Base-by-base conservation (phyloP, 1,140 invertebrate genomes). In the Bombus affinis region DNA sequence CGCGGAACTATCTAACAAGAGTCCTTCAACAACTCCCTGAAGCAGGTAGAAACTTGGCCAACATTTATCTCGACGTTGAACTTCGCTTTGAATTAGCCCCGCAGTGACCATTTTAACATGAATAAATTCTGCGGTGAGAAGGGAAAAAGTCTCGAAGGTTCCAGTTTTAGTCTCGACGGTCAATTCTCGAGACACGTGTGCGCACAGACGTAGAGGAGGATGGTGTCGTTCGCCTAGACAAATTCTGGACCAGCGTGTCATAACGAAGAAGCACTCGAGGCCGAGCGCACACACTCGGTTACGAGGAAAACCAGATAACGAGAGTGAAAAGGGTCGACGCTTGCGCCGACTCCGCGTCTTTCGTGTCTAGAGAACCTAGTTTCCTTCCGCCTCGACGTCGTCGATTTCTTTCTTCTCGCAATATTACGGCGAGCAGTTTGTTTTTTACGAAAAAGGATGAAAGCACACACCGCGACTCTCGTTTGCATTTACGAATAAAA, bases 291-390 rank as follows among this genome's bases (percentile, higher is more conserved):
- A 73, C 59, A 81, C 76, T 85, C 83, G 83, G 83, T 85, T 85
- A 85, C 77, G 62, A 28, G 80, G 85, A 76, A 86, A 86, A 86
- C 47, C 85, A 83, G 85, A 86, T 86, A 86, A 86, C 79, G 79
- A 82, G 78, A 86, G 85, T 86, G 85, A 83, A 86, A 86, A 86
- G 80, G 53, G 80, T 86, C 72, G 65, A 86, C 85, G 85, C 80
- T 86, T 82, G 85, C 85, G 80, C 85, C 71, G 85, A 53, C 85
- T 37, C 74, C 42, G 59, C 39, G 44, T 75, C 72, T 25, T 35
- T 75, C 71, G 12, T 37, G 8, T 8, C 37, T 42, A 74, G n/a
- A 12, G 25, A 66, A 85, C 68, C 57, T 22, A 74, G 42, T 79
- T 84, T 79, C 25, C 68, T 65, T 80, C 47, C 35, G n/a, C 47